Base-by-base conservation (phyloP, 2,113 vertebrate species). In the Esox niger region DNA sequence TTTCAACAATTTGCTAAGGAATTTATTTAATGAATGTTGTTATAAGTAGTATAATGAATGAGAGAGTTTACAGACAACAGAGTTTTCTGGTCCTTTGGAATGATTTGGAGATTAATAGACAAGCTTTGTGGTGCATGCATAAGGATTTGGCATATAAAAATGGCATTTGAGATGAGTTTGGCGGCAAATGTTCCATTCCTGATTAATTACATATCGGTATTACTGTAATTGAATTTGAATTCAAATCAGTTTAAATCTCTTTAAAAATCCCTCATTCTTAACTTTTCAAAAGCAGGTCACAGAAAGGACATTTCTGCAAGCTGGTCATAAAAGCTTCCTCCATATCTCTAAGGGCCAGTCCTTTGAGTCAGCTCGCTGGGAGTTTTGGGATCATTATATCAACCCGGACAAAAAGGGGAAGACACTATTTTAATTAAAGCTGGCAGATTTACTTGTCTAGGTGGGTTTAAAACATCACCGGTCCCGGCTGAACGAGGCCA, bases 1-100 rank as follows among this genome's bases (percentile, higher is more conserved):
- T 78, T 81, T 66, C 60, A 79, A 86, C 83, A 85, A 83, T 83
- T 83, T 75, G 80, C 83, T 75, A 80, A 81, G 75, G 82, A 81
- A 69, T 76, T 63, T 84, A 66, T 87, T 80, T 84, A 80, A 82
- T 79, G 67, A 73, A 62, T 80, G 86, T 86, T 74, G 35, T 81
- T 87, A 79, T 74, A 82, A 71, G 63, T 52, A 64, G 67, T 23
- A 74, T 73, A 87, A 80, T 80, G 62, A 68, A 71, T 62, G 74
- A 67, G 59, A 29, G 76, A 82, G 83, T 77, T 82, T 82, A 76
- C 78, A 69, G 80, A 58, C n/a, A n/a, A n/a, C n/a, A n/a, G n/a
- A n/a, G n/a, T n/a, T n/a, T n/a, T n/a, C n/a, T n/a, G n/a, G n/a
- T n/a, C n/a, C n/a, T n/a, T n/a, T n/a, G n/a, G n/a, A n/a, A n/a